Percentiles rank a stretch among this genome's conserved stretches.
Evolutionary conservation across 1,140 invertebrate species (phyloP).

Genomic region (Ladona fulva): DNA sequence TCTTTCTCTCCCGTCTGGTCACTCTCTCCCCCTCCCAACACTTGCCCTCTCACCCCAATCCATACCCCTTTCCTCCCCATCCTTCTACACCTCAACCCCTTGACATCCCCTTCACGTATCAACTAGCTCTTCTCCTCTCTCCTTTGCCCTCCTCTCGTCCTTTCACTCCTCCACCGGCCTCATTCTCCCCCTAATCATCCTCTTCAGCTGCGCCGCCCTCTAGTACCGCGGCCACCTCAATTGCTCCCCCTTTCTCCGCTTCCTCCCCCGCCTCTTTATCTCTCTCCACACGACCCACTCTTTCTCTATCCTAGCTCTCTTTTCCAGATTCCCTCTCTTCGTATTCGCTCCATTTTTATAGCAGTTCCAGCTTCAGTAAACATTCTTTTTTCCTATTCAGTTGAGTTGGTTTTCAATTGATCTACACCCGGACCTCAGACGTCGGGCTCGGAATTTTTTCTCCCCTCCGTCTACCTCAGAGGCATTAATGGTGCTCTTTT

Average conservation of each 20-base stretch:
- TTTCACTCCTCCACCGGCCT: neutral
- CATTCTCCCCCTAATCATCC: neutral
- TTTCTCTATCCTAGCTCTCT: neutral
- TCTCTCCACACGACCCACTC: neutral
- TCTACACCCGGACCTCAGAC: neutral
- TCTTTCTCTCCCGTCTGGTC: neutral
- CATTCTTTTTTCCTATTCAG: neutral
- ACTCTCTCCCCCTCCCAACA: neutral
- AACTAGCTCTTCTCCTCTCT: neutral
- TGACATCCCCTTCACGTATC: neutral
- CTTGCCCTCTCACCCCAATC: neutral
- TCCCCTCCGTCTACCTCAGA: neutral
- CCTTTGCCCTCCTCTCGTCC: too few relatives aligned
- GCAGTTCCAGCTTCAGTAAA: neutral
- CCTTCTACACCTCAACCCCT: neutral
- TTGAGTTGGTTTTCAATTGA: neutral
- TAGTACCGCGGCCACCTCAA: neutral
- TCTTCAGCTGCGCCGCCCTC: neutral
- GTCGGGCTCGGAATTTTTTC: neutral
- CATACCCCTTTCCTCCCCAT: neutral
- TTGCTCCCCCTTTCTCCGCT: neutral
- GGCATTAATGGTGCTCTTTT: neutral
- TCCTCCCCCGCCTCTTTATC: neutral
- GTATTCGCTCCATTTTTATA: neutral
- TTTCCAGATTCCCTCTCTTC: neutral